Conservation (phyloP, 1,140 invertebrate genomes). For the Aphelinus certus region DNA sequence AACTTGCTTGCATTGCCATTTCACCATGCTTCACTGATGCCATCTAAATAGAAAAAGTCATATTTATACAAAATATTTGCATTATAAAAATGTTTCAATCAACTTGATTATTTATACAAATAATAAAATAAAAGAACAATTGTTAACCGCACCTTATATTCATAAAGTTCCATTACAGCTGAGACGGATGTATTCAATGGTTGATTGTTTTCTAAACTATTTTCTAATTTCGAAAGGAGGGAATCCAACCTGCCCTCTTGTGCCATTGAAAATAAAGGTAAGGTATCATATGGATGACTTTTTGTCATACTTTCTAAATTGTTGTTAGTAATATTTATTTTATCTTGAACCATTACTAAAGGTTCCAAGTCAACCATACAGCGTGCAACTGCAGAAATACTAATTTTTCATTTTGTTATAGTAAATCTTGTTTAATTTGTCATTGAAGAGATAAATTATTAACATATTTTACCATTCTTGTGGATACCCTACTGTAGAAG, state of each 20-base stretch:
- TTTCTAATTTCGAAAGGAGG: constrained; percentile 63
- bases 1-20: constrained; percentile 63
- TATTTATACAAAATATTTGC: constrained; percentile 11
- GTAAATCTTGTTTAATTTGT: neutral
- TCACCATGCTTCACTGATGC: constrained; percentile 66
- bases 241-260: constrained; percentile 67
- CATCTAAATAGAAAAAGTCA: constrained; percentile 47
- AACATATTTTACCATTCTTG: constrained; percentile 54
- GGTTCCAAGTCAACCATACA: constrained; percentile 65
- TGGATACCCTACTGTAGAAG: constrained; percentile 60
- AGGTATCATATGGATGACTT: constrained; percentile 41
- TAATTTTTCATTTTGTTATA: constrained; percentile 28
- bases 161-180: constrained; percentile 77
- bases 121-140: neutral
- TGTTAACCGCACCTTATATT: constrained; percentile 67
- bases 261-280: constrained; percentile 57
- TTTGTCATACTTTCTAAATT: constrained; percentile 30
- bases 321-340: constrained; percentile 41
- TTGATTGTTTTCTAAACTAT: constrained; percentile 61
- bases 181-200: constrained; percentile 69
- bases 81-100: neutral
- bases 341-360: constrained; percentile 55
- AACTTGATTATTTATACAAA: constrained; percentile 9
- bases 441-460: constrained; percentile 7
- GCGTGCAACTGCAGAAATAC: constrained; percentile 58